These are phyloP conservation scores for Heterodera schachtii DNA, from an alignment of 1,140 invertebrate species.

Conservation along the genomic window DNA sequence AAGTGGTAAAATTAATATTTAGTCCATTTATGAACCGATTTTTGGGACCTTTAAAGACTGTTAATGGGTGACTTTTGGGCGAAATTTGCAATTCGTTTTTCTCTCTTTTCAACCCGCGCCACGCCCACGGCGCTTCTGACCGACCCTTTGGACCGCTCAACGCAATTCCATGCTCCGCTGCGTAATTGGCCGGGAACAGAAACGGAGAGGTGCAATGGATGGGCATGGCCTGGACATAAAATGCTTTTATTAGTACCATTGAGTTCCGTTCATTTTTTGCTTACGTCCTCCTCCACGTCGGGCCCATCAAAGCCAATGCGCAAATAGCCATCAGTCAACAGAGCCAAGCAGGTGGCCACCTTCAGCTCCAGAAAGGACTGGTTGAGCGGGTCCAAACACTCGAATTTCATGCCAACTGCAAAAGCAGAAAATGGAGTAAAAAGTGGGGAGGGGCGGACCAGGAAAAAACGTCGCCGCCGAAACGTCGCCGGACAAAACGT, in stretches of 20 bases:
- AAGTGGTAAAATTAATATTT: too few species aligned
- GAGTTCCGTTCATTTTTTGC: neutral
- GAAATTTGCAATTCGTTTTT: neutral
- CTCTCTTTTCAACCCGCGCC: neutral
- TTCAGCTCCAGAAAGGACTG: slow-evolving; percentile 32
- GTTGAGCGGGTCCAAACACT: slow-evolving; percentile 51
- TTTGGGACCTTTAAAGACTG: too few species aligned
- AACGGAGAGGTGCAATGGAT: slow-evolving; percentile 37
- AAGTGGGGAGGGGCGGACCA: too few species aligned
- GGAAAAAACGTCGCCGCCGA: too few species aligned
- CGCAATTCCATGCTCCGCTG: slow-evolving; percentile 28
- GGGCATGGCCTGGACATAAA: slow-evolving; percentile 32
- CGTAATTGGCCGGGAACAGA: slow-evolving; percentile 40
- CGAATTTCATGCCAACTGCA: slow-evolving; percentile 46
- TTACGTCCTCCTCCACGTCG: slow-evolving; percentile 44
- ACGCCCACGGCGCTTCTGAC: neutral
- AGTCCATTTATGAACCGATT: too few species aligned
- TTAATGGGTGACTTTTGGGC: neutral
- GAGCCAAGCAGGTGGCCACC: slow-evolving; percentile 44
- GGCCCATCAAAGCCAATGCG: slow-evolving; percentile 52
- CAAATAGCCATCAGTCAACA: slow-evolving; percentile 46
- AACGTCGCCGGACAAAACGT: too few species aligned
- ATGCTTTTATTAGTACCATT: neutral
- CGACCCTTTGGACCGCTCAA: slow-evolving; percentile 30
- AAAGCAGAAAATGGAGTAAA: neutral